A percentile compares a stretch with the other conserved stretches of the same genome.
These are phyloP conservation scores for Lumbricus terrestris DNA, from an alignment of 2,888 invertebrate genomes.

Conservation along the genomic window DNA sequence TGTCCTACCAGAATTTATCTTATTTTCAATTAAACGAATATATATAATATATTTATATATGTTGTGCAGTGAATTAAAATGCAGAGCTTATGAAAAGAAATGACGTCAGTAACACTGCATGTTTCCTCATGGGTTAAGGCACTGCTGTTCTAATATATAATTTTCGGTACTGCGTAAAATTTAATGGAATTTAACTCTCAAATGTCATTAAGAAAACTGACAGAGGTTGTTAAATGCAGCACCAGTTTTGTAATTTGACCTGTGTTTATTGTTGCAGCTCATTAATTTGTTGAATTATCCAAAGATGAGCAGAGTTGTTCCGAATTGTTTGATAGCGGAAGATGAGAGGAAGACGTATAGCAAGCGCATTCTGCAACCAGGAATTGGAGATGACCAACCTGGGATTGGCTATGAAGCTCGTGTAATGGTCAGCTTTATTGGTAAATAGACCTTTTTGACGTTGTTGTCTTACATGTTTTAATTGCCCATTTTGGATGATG, in stretches of 20 bases:
- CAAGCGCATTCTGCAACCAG: constrained; percentile 36
- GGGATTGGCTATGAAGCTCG: constrained; percentile 36
- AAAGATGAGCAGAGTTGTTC: not conserved
- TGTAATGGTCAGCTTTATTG: constrained; percentile 30
- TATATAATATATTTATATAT: no score
- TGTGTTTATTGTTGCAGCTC: not conserved
- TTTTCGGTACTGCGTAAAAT: no score
- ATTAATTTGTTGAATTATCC: not conserved
- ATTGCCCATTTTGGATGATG: not conserved
- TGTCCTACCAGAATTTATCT: no score
- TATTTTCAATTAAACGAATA: no score
- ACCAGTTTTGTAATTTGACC: not conserved
- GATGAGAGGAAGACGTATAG: constrained; percentile 36
- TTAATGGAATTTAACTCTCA: no score
- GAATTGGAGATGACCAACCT: constrained; percentile 32
- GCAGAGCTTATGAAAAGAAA: no score
- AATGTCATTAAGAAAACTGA: no score
- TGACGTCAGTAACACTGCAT: no score
- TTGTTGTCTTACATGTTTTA: not conserved
- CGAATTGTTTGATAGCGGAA: not conserved
- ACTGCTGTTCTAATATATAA: no score
- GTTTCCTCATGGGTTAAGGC: no score
- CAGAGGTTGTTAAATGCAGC: no score
- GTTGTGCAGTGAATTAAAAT: no score
- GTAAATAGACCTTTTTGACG: constrained; percentile 19